Evolutionary conservation across 1,140 invertebrate species (phyloP), one percentile per base, ranked within the genome.

Genomic region (Zaprionus kolodkinae): DNA sequence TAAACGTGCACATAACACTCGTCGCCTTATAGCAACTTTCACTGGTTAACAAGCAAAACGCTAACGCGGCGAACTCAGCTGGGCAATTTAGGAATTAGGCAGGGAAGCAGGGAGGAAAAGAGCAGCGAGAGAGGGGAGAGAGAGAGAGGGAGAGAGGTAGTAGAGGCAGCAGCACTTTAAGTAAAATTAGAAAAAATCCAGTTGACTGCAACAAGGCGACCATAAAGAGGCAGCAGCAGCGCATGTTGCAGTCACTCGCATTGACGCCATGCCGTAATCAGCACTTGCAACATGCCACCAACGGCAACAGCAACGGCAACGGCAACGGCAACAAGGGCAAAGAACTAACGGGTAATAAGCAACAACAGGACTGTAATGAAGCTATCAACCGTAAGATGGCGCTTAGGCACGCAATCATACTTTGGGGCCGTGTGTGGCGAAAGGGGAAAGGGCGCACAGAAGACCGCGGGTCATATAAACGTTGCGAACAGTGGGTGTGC

Each of bases 341-440:
- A 78, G 59, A 76, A 38, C 62, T 48, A 56, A 72, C 68, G 68
- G 63, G 77, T 76, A 79, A 79, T 79, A 76, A 79, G 73, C 73
- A 79, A 67, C 73, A 76, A 87, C 84, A 69, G 84, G 72, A 83
- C 84, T 80, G 75, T 87, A 87, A 87, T 87, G 84, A 87, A 87
- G 84, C 84, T 88, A 88, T 88, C 84, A 88, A 88, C 77, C 80
- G 77, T 88, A 88, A 88, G 84, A 88, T 76, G 84, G 84, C 84
- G 84, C 84, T 88, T 88, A 88, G 84, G 84, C 84, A 88, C 84
- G 84, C 84, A 88, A 88, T 88, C 84, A 88, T 88, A 73, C 71
- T 73, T 73, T 73, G 71, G 71, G 71, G 64, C 48, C 71, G 17
- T 48, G 45, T 21, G 45, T 25, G 45, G 45, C 45, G 9, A 50